These are phyloP conservation scores for Lepus americanus DNA, from an alignment of 2,113 vertebrate species.

Conservation along the genomic window DNA sequence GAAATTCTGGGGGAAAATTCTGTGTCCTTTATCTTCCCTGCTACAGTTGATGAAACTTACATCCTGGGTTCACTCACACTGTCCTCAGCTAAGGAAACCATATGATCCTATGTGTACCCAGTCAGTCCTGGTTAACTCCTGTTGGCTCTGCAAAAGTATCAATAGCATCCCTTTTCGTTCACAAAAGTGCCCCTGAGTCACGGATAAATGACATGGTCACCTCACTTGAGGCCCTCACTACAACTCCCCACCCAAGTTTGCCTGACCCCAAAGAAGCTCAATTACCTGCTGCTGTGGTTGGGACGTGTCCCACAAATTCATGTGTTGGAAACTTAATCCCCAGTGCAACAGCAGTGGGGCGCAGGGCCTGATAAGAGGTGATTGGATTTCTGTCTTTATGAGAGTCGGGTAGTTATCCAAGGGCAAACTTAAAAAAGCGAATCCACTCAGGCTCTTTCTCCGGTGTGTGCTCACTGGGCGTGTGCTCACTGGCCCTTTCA, in stretches of 20 bases:
- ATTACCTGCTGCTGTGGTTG: not conserved
- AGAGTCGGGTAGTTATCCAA: too few relatives aligned
- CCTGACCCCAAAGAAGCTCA: not conserved
- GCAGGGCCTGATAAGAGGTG: too few relatives aligned
- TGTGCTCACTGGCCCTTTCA: too few relatives aligned
- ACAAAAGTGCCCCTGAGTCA: not conserved
- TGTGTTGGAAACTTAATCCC: not conserved
- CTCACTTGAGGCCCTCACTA: not conserved
- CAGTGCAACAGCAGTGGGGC: not conserved
- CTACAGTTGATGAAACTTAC: not conserved
- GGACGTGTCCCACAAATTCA: not conserved
- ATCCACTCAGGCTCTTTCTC: too few relatives aligned
- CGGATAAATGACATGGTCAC: not conserved
- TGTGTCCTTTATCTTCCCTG: not conserved
- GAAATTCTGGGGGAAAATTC: not conserved
- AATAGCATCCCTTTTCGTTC: not conserved
- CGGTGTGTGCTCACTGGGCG: too few relatives aligned
- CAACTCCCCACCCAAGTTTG: not conserved
- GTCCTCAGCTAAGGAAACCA: not conserved
- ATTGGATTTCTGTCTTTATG: too few relatives aligned
- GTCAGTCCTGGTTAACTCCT: not conserved
- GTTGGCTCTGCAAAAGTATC: not conserved
- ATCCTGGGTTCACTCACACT: not conserved
- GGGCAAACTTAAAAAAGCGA: too few relatives aligned
- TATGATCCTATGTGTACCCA: slow-evolving; percentile 1